Base-by-base conservation (phyloP, 2,797 vertebrate genomes). In the Parauchenoglanis ngamensis region DNA sequence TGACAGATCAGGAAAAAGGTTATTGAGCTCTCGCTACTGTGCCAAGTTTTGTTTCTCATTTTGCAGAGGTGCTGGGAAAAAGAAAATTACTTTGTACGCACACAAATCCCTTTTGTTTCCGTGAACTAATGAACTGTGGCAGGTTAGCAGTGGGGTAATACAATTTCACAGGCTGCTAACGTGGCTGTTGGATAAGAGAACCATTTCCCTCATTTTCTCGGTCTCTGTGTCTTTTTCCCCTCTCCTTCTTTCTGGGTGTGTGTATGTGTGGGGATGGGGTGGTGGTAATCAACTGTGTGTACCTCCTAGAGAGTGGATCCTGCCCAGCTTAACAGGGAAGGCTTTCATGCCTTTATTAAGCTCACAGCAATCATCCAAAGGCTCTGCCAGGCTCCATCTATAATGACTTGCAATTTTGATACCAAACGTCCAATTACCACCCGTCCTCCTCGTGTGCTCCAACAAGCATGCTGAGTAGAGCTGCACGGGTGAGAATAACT, bases 91-190 rank as follows among this genome's bases (percentile, higher is more conserved):
- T 86, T 79, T 75, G 77, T 86, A 17, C 61, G 65, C 61, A 77
- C 72, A 82, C 65, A 84, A 88, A 92, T 87, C 63, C 82, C 86
- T 90, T 90, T 89, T 91, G 89, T 91, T 92, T 90, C 83, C 87
- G 84, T 83, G 87, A 91, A 87, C 89, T 92, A 93, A 93, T 92
- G 92, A 92, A 90, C 90, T 90, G 89, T 93, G 91, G 88, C 86
- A 82, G 88, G 90, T 88, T 92, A 90, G 89, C 85, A 86, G 88
- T 54, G 68, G 54, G 57, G 84, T 85, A 91, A 89, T 87, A 76
- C 87, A 84, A 86, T 90, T 89, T 91, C 83, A 84, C 87, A 88
- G 59, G 67, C 77, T 65, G 67, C 86, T 90, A 90, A 90, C 87
- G 80, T 91, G 85, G 80, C 83, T 88, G 87, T 90, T 90, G 90